A percentile compares a stretch with the other conserved stretches of the same genome.
phyloP scores from a whole-genome alignment of 35 echinoderm and acorn worm species.

The Apostichopus californicus region DNA sequence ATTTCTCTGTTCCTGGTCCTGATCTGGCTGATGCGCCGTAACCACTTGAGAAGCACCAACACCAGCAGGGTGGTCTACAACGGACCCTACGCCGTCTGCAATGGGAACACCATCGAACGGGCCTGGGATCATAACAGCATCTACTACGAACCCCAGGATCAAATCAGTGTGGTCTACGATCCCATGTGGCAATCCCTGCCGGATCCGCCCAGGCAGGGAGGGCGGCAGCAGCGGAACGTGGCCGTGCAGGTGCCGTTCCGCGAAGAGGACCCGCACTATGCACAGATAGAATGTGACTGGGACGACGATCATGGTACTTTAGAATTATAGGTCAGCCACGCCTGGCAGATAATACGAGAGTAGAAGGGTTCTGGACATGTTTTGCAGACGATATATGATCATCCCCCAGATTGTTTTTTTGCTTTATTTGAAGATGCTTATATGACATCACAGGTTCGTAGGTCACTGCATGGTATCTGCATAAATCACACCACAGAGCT shows the following conservation, averaged over 20 bases:
- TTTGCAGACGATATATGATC: too few species aligned
- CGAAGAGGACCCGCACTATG: slow-evolving; percentile 83
- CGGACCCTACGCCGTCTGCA: slow-evolving; percentile 12
- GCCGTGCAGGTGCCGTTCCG: slow-evolving; percentile 78
- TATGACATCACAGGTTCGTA: too few species aligned
- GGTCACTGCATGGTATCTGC: too few species aligned
- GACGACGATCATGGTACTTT: slow-evolving; percentile 74
- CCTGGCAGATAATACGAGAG: too few species aligned
- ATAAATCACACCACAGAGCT: too few species aligned
- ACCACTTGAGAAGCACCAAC: slow-evolving; percentile 2
- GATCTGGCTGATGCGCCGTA: slow-evolving; percentile 18
- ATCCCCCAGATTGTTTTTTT: too few species aligned
- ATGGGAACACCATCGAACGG: slow-evolving; percentile 42
- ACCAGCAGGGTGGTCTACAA: slow-evolving; percentile 43
- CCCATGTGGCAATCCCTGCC: slow-evolving; percentile 62
- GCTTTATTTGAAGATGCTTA: too few species aligned
- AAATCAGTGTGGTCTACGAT: slow-evolving; percentile 69
- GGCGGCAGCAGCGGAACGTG: slow-evolving; percentile 67
- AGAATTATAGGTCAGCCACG: slow-evolving; percentile 32
- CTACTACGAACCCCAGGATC: slow-evolving; percentile 88
- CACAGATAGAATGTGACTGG: slow-evolving; percentile 85
- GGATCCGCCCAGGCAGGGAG: neutral
- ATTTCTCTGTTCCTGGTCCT: slow-evolving; percentile 66
- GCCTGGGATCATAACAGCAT: slow-evolving; percentile 82
- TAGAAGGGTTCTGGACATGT: too few species aligned